Percentiles rank a stretch among this genome's conserved stretches.
These are phyloP conservation scores for Peromyscus leucopus DNA, from an alignment of 2,113 vertebrate genomes.

Conservation along the genomic window DNA sequence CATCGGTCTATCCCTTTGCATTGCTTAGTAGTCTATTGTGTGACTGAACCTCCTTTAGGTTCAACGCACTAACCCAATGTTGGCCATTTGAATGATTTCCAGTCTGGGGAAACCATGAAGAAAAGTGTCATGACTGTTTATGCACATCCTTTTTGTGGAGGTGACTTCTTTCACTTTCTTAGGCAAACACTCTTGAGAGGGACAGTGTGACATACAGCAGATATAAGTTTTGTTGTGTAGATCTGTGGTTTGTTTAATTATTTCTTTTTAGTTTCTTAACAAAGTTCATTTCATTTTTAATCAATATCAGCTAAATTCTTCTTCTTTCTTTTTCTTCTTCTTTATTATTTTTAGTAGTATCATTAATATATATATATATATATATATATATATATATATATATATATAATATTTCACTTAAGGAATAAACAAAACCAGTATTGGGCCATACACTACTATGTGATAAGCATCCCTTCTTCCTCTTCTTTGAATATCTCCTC, in stretches of 20 bases:
- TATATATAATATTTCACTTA: too few relatives aligned
- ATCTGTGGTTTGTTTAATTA: neutral
- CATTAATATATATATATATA: neutral
- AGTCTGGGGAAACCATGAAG: neutral
- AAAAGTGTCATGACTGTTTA: neutral
- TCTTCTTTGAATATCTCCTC: neutral
- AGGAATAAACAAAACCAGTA: too few relatives aligned
- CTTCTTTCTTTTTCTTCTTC: neutral
- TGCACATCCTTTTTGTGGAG: neutral
- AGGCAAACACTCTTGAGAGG: neutral
- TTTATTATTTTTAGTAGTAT: neutral
- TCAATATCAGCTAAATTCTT: neutral
- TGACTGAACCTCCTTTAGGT: too few relatives aligned
- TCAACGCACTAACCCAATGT: neutral
- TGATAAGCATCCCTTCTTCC: neutral
- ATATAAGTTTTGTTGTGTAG: neutral
- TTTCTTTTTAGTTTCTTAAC: neutral
- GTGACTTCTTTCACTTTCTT: neutral
- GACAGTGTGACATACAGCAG: neutral
- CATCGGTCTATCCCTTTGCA: neutral
- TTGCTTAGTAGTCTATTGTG: neutral
- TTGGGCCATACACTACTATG: too few relatives aligned
- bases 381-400: too few relatives aligned
- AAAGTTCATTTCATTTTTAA: neutral
- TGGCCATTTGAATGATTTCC: neutral